phyloP scores from a whole-genome alignment of 2,113 vertebrate species.

The Brachypodius melanocephalos region DNA sequence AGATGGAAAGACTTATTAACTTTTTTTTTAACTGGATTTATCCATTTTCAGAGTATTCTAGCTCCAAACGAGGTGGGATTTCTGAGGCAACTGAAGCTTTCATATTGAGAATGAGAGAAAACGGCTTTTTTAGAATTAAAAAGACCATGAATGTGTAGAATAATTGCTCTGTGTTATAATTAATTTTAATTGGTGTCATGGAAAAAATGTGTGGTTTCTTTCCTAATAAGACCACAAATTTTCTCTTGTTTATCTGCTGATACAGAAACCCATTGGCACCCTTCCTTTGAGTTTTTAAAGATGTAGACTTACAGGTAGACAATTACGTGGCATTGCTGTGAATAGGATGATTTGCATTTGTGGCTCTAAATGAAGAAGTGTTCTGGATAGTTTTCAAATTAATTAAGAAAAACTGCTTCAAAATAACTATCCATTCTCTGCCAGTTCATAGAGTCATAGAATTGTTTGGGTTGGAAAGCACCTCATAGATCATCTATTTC shows the following conservation, averaged over 20 bases:
- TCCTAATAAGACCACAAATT: not conserved
- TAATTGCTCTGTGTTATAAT: not conserved
- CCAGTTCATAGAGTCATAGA: not conserved
- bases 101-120: not conserved
- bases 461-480: not conserved
- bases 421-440: not conserved
- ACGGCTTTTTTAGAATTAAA: not conserved
- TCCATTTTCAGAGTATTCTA: not conserved
- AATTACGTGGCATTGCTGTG: not conserved
- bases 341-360: not conserved
- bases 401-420: constrained; percentile 5
- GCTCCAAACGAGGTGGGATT: not conserved
- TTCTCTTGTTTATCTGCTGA: not conserved
- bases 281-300: not conserved
- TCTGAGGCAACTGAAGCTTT: not conserved
- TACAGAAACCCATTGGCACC: not conserved
- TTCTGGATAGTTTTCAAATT: not conserved
- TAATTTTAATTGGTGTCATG: not conserved
- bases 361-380: not conserved
- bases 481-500: not conserved
- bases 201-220: not conserved
- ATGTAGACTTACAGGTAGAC: not conserved
- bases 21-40: not conserved
- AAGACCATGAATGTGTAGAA: not conserved
- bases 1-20: not conserved